Conservation (phyloP, 2,888 invertebrate species). For the Branchipolynoe longqiensis region DNA sequence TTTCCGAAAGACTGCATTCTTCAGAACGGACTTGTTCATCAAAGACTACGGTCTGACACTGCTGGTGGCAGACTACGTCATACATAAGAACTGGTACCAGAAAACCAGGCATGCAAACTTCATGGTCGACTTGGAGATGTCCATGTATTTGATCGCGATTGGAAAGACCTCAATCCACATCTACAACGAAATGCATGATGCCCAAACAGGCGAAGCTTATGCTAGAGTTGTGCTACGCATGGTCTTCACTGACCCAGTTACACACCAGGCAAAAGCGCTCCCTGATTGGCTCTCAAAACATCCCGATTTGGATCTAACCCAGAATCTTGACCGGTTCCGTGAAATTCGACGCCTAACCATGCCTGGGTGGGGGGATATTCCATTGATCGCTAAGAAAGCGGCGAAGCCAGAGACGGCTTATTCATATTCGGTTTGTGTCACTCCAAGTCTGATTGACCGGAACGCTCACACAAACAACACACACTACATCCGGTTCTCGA, state of each 20-base stretch:
- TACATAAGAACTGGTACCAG: not conserved
- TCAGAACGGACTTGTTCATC: not conserved
- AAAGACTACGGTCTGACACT: not conserved
- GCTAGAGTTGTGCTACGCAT: not conserved
- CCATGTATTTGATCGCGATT: not conserved
- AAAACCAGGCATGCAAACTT: not conserved
- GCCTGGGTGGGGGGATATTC: not conserved
- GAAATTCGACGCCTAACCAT: not conserved
- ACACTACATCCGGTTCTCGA: not conserved
- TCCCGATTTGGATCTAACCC: not conserved
- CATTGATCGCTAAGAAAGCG: not conserved
- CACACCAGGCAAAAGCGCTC: not conserved
- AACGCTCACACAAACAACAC: not conserved
- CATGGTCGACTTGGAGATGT: not conserved
- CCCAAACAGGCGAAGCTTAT: not conserved
- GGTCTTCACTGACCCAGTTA: not conserved
- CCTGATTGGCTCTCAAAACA: not conserved
- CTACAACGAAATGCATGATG: not conserved
- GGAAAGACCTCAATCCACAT: not conserved
- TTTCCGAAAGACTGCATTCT: not conserved
- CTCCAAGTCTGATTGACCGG: not conserved
- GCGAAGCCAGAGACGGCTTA: not conserved
- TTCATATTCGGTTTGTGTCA: not conserved
- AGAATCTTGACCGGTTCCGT: not conserved
- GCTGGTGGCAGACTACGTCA: not conserved